Evolutionary conservation across 2,797 vertebrate genomes (phyloP).

Genomic region (Pygocentrus nattereri): DNA sequence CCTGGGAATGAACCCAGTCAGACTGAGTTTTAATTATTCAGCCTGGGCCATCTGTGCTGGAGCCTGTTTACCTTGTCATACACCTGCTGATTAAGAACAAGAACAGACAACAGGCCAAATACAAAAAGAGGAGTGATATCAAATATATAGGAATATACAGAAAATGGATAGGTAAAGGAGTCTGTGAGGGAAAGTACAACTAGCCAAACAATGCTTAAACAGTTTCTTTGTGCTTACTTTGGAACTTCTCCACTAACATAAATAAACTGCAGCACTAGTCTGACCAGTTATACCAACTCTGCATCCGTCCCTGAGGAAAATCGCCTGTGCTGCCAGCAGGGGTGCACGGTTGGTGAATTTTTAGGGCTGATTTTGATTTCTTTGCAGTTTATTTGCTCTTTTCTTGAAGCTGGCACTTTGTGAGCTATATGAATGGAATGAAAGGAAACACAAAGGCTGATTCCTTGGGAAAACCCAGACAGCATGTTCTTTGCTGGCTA

Average conservation of each 20-base stretch:
- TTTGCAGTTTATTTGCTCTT: neutral
- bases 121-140: slow-evolving; percentile 15
- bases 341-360: neutral
- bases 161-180: slow-evolving; percentile 4
- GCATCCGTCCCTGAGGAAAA: neutral
- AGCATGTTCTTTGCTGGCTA: neutral
- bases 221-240: neutral
- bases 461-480: too few species aligned
- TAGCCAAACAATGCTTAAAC: neutral
- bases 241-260: neutral
- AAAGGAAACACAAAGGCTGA: too few species aligned
- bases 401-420: neutral
- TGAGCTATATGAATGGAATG: too few species aligned
- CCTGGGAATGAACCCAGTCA: slow-evolving; percentile 13
- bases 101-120: slow-evolving; percentile 18
- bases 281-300: neutral
- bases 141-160: slow-evolving; percentile 15
- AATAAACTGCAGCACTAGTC: neutral
- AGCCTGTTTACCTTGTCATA: slow-evolving; percentile 33
- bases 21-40: slow-evolving; percentile 13
- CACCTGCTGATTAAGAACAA: slow-evolving; percentile 31
- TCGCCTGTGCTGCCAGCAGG: neutral
- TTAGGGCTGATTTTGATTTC: neutral
- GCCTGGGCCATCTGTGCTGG: slow-evolving; percentile 41
- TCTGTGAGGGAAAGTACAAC: neutral